Evolutionary conservation across 2,888 invertebrate species (phyloP).

Genomic region (Drosophila subquinaria): DNA sequence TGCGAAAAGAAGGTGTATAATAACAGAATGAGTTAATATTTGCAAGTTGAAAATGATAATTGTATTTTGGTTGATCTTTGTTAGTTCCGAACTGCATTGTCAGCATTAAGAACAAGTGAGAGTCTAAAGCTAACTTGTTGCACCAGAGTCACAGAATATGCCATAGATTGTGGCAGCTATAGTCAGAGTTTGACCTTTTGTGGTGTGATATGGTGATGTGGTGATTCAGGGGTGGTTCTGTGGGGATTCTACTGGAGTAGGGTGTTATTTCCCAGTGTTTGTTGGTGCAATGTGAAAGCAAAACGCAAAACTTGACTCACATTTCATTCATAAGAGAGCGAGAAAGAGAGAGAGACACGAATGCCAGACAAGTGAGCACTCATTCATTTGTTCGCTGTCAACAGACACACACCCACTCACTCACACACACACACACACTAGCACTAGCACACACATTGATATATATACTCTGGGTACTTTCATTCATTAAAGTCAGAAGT

Average conservation of each 20-base stretch:
- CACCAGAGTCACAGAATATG: constrained; percentile 2
- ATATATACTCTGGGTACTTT: constrained; percentile 50
- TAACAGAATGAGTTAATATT: neutral
- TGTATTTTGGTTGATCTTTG: neutral
- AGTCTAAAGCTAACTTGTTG: constrained; percentile 18
- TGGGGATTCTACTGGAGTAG: neutral
- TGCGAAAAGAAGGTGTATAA: too few species aligned
- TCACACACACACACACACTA: constrained; percentile 13
- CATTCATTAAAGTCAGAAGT: constrained; percentile 63
- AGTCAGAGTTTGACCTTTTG: neutral
- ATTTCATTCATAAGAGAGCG: constrained; percentile 55
- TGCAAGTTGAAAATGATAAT: neutral
- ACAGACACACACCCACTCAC: constrained; percentile 15
- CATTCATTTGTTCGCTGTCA: constrained; percentile 39
- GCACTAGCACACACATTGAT: constrained; percentile 20
- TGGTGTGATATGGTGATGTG: neutral
- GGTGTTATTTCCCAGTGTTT: neutral
- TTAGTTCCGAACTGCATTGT: neutral
- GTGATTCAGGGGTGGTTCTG: constrained; percentile 2
- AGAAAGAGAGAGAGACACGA: constrained; percentile 9
- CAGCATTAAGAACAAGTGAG: neutral
- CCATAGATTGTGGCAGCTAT: neutral
- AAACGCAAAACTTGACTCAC: constrained; percentile 54
- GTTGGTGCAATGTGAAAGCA: constrained; percentile 33
- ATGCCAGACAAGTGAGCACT: constrained; percentile 40